Conservation (phyloP, 2,888 invertebrate genomes). For the Phengaris alcon region DNA sequence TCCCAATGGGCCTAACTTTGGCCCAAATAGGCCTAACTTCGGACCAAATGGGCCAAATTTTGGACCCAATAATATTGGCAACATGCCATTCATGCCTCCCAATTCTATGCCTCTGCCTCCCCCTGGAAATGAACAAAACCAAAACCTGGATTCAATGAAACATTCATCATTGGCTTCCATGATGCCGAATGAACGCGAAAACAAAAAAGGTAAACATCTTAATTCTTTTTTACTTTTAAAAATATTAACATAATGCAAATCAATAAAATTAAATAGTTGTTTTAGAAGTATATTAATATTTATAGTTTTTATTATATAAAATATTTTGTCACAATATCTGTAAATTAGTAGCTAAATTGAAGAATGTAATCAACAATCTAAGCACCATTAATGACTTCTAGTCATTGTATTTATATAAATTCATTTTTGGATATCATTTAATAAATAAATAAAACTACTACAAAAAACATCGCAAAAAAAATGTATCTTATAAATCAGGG, state of each 20-base stretch:
- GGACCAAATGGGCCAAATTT: conserved; percentile 35
- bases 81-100: conserved; percentile 57
- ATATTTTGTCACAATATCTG: too few species aligned
- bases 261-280: too few species aligned
- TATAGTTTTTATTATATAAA: too few species aligned
- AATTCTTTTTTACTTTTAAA: neutral
- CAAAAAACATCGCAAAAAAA: too few species aligned
- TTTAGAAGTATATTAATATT: too few species aligned
- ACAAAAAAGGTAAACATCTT: conserved; percentile 56
- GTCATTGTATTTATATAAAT: too few species aligned
- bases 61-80: conserved; percentile 30
- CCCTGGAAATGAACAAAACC: conserved; percentile 48
- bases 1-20: conserved; percentile 58
- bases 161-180: conserved; percentile 78
- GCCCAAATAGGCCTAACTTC: conserved; percentile 59
- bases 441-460: too few species aligned
- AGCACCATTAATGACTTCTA: too few species aligned
- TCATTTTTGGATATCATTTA: too few species aligned
- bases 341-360: too few species aligned
- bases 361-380: too few species aligned
- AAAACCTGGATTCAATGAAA: conserved; percentile 58
- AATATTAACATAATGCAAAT: neutral
- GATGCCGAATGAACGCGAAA: conserved; percentile 80
- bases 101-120: conserved; percentile 45
- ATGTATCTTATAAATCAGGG: too few species aligned